Base-by-base conservation (phyloP, 1,140 invertebrate genomes). In the Epicauta chinensis region DNA sequence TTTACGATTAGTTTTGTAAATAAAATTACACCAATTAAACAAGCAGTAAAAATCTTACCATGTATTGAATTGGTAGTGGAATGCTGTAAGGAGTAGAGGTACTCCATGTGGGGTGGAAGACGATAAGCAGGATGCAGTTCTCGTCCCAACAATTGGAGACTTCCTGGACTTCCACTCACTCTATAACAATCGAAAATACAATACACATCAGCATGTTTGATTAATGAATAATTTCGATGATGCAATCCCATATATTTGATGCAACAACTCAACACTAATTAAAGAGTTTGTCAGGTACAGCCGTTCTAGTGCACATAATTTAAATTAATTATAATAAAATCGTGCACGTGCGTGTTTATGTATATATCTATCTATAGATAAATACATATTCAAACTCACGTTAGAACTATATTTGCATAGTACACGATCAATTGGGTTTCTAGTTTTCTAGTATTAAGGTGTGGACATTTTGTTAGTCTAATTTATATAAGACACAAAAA, bases 61-160 rank as follows among this genome's bases (percentile, higher is more conserved):
- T 77, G 75, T 48, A 79, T 73, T 13, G 80, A 80, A 36, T 70
- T 66, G 44, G 66, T 61, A 49, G 78, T 77, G 55, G 76, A 76
- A 65, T 77, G 71, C 59, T 78, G 80, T 23, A 84, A 70, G 11
- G 81, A 79, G 66, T 84, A 83, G 15, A 84, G 73, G 62, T 82
- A 80, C 70, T 84, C 81, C 78, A 83, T 81, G 67, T 83, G 83
- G 50, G 81, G 78, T 16, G 79, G 79, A 60, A 84, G 74, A 57
- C 81, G 72, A 67, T 83, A 84, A 12, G 81, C 77, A 34, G 79
- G 76, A 66, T 79, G 80, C 53, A 79, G 72, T 50, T 79, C 77
- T 60, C 68, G 64, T 40, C 66, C 65, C 9, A 69, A 57, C 15
- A 70, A 60, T 49, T 69, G 64, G 37, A 68, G 64, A 50, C 66